Evolutionary conservation across 2,113 vertebrate species (phyloP), one percentile per base, ranked within the genome.

Genomic region (Nycticorax nycticorax): DNA sequence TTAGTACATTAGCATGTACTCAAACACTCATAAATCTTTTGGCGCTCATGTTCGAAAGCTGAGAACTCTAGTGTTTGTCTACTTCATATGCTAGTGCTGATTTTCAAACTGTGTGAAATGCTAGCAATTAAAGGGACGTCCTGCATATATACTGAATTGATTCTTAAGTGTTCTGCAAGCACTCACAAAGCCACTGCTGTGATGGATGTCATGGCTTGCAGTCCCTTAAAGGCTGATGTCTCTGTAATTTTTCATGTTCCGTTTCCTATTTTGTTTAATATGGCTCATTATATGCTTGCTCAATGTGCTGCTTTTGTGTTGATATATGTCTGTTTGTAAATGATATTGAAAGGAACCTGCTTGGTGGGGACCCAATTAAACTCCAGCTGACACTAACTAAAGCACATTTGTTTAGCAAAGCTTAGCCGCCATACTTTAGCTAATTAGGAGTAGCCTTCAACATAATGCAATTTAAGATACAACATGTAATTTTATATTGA

Each of bases 191-290:
- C 50, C 20, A 57, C 45, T 80, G 67, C 64, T 91, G 45, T 88
- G 83, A 88, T 77, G 26, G 72, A 78, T 92, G 50, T 76, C 72
- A 90, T 0, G 1, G 79, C 79, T 81, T 90, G 37, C 67, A 77
- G 45, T 47, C 78, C 93, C 5, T 79, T 93, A 95, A 89, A 94
- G 87, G 56, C 33, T 35, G 47, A 83, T 59, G 37, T 67, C 47
- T 88, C 79, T 79, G 50, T 80, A 85, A 91, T 91, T 96, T 92
- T 74, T 92, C 68, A 81, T 73, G 72, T 90, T 95, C 35, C 3
- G 2, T 63, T 92, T 94, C 78, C 76, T 88, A 30, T 90, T 93
- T 93, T 73, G 85, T 69, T 95, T 88, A 93, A 88, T 91, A 91
- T 28, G 76, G 60, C 53, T 90, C 88, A 94, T 93, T 86, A 83